A percentile compares a stretch with the other conserved stretches of the same genome.
phyloP scores from a whole-genome alignment of 1,140 invertebrate species.

The Zaprionus gabonicus region DNA sequence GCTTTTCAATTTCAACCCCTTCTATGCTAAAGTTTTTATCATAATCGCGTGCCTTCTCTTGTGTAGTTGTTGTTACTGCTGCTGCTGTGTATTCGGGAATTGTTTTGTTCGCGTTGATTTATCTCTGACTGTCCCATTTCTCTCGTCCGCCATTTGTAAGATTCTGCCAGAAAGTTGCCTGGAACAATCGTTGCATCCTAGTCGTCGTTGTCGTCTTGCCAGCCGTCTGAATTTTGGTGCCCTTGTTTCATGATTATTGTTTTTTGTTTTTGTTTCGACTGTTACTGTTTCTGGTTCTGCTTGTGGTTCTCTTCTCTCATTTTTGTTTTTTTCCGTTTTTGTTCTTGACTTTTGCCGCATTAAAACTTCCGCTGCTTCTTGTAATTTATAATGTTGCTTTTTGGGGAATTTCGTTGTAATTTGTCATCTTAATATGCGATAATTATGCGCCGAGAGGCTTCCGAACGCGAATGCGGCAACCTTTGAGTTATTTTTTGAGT shows the following conservation, averaged over 20 bases:
- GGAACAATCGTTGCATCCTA: conserved; percentile 51
- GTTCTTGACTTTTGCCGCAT: conserved; percentile 78
- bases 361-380: conserved; percentile 79
- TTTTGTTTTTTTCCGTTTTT: conserved; percentile 51
- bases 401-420: conserved; percentile 69
- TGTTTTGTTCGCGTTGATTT: conserved; percentile 77
- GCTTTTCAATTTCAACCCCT: conserved; percentile 69
- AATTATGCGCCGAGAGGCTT: conserved; percentile 69
- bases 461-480: conserved; percentile 47
- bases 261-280: conserved; percentile 28
- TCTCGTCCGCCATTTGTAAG: conserved; percentile 77
- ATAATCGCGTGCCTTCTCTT: conserved; percentile 58
- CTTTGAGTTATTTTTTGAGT: conserved; percentile 24
- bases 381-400: conserved; percentile 79
- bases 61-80: conserved; percentile 54
- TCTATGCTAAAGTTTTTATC: conserved; percentile 57
- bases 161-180: conserved; percentile 76
- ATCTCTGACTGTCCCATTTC: conserved; percentile 54
- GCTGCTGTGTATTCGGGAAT: conserved; percentile 35
- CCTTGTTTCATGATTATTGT: conserved; percentile 52
- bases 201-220: conserved; percentile 61
- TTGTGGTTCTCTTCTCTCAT: conserved; percentile 19
- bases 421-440: conserved; percentile 78
- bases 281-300: conserved; percentile 36
- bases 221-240: conserved; percentile 51